These are phyloP conservation scores for Pissodes strobi DNA, from an alignment of 1,140 invertebrate genomes.

Conservation along the genomic window DNA sequence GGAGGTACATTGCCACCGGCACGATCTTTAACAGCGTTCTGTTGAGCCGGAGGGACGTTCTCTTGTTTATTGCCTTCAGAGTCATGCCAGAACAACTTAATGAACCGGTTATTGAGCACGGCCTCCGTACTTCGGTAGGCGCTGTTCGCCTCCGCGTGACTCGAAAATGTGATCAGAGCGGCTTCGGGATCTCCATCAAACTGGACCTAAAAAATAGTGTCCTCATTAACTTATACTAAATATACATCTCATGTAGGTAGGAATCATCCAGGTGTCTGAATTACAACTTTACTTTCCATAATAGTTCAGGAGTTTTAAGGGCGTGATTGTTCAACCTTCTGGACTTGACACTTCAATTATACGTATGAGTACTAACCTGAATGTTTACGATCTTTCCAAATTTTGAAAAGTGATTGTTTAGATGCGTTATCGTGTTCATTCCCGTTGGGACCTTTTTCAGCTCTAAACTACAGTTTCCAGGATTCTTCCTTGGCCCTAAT, in stretches of 20 bases:
- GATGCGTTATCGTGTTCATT: slow-evolving; percentile 89
- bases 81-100: slow-evolving; percentile 82
- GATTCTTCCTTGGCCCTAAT: slow-evolving; percentile 63
- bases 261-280: no score
- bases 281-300: no score
- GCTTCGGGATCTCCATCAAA: slow-evolving; percentile 91
- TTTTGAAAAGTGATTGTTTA: slow-evolving; percentile 95
- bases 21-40: slow-evolving; percentile 60
- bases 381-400: slow-evolving; percentile 97
- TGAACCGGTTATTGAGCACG: slow-evolving; percentile 92
- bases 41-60: slow-evolving; percentile 61
- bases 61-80: slow-evolving; percentile 59
- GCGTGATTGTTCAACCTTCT: no score
- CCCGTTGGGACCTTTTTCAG: slow-evolving; percentile 88
- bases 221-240: no score
- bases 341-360: no score
- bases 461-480: slow-evolving; percentile 81
- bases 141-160: slow-evolving; percentile 84
- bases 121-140: slow-evolving; percentile 95
- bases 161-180: slow-evolving; percentile 89
- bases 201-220: no score
- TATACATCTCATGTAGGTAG: no score
- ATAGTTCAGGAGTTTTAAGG: no score
- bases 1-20: slow-evolving; percentile 57
- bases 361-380: no score